These are phyloP conservation scores for Pteropus rufus DNA, from an alignment of 2,797 vertebrate genomes.

Conservation along the genomic window DNA sequence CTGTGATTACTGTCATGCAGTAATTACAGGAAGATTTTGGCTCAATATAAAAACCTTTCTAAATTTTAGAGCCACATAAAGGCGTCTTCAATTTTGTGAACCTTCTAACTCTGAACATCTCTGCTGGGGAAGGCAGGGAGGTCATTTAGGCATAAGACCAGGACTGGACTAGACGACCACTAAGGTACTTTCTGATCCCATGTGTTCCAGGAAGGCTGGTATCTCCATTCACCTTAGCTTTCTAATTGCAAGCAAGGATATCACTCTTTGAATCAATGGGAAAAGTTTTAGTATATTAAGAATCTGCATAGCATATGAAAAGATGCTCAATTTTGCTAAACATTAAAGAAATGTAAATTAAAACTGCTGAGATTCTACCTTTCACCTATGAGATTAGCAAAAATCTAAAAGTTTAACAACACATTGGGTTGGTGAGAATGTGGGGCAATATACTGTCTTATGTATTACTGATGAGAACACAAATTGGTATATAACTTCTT, in stretches of 20 bases:
- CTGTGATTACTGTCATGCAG: slow-evolving; percentile 47
- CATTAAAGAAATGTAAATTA: slow-evolving; percentile 37
- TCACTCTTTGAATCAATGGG: not conserved
- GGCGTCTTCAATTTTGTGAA: slow-evolving; percentile 24
- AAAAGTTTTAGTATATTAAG: not conserved
- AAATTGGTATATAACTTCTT: not conserved
- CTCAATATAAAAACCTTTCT: slow-evolving; percentile 36
- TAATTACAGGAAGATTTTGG: slow-evolving; percentile 49
- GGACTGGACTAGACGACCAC: not conserved
- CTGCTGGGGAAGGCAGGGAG: not conserved
- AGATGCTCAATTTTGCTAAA: slow-evolving; percentile 10
- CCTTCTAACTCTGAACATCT: not conserved
- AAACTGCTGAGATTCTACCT: not conserved
- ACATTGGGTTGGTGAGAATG: not conserved
- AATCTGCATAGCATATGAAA: not conserved
- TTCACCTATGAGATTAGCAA: slow-evolving; percentile 8
- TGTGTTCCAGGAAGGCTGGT: not conserved
- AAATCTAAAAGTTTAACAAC: not conserved
- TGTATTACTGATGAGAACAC: not conserved
- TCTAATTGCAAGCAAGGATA: not conserved
- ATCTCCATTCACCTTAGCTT: not conserved
- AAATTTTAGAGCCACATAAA: slow-evolving; percentile 35
- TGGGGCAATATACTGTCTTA: not conserved
- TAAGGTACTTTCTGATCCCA: not conserved
- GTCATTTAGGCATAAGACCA: not conserved